Evolutionary conservation across 2,888 invertebrate genomes (phyloP), one percentile per base, ranked within the genome.

Genomic region (Scaptomyza tumidula): DNA sequence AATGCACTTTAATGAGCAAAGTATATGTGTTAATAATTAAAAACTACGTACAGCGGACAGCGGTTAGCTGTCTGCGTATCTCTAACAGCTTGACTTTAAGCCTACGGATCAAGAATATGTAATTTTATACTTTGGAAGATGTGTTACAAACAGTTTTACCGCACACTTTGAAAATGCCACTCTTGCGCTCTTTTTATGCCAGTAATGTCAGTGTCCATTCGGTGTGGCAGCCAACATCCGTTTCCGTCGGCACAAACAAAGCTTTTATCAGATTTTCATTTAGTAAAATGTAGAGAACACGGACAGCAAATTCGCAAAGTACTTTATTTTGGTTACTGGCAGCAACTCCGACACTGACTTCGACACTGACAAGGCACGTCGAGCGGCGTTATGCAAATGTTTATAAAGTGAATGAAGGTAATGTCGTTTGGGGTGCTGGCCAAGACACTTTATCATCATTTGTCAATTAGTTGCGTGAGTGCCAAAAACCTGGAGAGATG

Each of bases 401-500:
- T 85, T 41, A 31, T 58, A 54, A 79, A 63, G 45, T 70, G 54
- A 75, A 65, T 41, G 10, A 41, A 41, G 41, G 35, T 45, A 55
- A 65, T 63, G 64, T 74, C 59, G 63, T 46, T 63, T 55, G 54
- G 64, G 66, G 31, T 29, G 24, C 65, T 59, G 80, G 64, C 65
- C 83, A 52, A 70, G 81, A 83, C 70, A 84, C 85, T 86, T 84
- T 74, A 88, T 86, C 86, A 86, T 88, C 86, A 86, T 86, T 86
- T 86, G 86, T 86, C 86, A 86, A 86, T 86, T 86, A 86, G 86
- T 80, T 85, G 78, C 67, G 55, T 68, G 59, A 75, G 56, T 61
- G 55, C 45, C 54, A 46, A 54, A 67, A 59, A 43, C n/a, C n/a
- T 9, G 55, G 55, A 14, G 24, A 14, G 31, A 43, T 35, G 24